Evolutionary conservation across 2,113 vertebrate species (phyloP).

Genomic region (Jacana jacana): DNA sequence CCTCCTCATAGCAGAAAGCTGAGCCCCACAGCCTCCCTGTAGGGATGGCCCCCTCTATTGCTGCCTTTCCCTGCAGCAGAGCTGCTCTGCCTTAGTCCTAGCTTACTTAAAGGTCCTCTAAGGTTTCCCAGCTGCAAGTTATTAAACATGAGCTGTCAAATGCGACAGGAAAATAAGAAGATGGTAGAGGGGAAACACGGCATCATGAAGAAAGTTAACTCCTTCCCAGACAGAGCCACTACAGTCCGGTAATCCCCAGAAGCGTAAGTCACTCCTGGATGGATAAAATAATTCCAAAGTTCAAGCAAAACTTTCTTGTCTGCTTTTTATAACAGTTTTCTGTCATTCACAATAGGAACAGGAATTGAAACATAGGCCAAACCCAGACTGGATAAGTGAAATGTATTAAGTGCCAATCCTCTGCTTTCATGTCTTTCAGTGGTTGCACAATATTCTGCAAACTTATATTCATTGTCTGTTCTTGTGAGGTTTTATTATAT

Average conservation of each 20-base stretch:
- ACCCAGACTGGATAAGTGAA: neutral
- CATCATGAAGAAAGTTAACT: neutral
- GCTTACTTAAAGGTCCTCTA: neutral
- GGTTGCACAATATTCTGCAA: neutral
- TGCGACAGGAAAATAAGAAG: neutral
- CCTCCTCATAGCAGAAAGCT: neutral
- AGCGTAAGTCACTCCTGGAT: neutral
- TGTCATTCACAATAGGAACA: neutral
- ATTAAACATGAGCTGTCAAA: neutral
- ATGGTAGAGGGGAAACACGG: neutral
- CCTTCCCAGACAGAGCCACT: neutral
- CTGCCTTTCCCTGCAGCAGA: neutral
- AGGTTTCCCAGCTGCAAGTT: neutral
- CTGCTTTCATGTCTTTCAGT: neutral
- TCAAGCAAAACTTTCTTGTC: neutral
- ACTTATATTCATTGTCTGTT: neutral
- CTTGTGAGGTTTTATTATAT: neutral
- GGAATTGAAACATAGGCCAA: neutral
- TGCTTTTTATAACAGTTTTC: neutral
- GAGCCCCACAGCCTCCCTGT: neutral
- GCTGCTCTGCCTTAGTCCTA: neutral
- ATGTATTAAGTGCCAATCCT: neutral
- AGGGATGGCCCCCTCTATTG: neutral
- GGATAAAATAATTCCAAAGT: neutral
- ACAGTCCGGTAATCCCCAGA: accelerated